These are phyloP conservation scores for Helogale parvula DNA, from an alignment of 2,113 vertebrate genomes.

Conservation along the genomic window DNA sequence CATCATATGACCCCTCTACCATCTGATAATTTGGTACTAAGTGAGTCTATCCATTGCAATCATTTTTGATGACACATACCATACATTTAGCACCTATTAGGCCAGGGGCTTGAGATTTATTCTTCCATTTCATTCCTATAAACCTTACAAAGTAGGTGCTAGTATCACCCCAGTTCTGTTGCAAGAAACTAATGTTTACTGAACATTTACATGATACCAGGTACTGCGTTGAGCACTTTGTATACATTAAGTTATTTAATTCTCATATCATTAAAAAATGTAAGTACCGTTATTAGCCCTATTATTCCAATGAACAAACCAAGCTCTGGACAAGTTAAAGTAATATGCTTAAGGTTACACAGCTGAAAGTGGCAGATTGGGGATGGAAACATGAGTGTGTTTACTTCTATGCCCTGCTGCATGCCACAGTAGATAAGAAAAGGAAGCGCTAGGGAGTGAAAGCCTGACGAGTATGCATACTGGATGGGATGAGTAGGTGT, in stretches of 20 bases:
- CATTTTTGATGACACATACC: conserved; percentile 30
- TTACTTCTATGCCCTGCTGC: not conserved
- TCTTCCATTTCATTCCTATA: conserved; percentile 22
- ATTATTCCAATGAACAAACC: conserved; percentile 42
- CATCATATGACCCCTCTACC: not conserved
- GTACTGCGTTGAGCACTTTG: not conserved
- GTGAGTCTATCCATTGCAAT: not conserved
- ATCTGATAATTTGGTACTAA: conserved; percentile 15
- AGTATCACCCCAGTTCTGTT: conserved; percentile 14
- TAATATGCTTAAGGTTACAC: not conserved
- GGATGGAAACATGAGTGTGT: conserved; percentile 16
- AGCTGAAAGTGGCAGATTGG: not conserved
- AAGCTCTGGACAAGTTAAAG: conserved; percentile 12
- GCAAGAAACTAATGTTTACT: conserved; percentile 1
- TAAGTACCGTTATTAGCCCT: not conserved
- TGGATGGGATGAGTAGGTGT: not conserved
- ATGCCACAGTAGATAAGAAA: not conserved
- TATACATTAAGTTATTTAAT: conserved; percentile 34
- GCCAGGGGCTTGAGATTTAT: not conserved
- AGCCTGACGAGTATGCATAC: not conserved
- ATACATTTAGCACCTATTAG: conserved; percentile 20
- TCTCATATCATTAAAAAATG: conserved; percentile 8
- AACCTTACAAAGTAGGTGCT: not conserved
- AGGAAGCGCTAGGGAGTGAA: not conserved
- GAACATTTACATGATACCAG: not conserved